Evolutionary conservation across 2,888 invertebrate species (phyloP), one percentile per base, ranked within the genome.

Genomic region (Spicauda simplicius): DNA sequence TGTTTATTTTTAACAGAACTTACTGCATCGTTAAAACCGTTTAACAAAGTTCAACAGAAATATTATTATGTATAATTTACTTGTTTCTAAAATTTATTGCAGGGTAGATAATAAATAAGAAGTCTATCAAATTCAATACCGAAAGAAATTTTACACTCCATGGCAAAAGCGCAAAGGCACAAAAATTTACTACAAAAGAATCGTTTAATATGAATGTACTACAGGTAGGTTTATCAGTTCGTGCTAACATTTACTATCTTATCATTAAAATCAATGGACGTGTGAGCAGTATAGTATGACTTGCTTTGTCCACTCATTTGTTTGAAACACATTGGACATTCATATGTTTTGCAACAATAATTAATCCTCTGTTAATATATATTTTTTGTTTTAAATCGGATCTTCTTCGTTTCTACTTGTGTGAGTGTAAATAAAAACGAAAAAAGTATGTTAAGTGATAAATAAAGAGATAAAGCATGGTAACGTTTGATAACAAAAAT

Each of bases 241-340:
- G 84, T 84, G 78, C 85, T 85, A 85, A 79, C 79, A 69, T 76
- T 77, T 58, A 59, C 37, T 85, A 91, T 91, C 91, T 91, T 86
- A 91, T 91, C 90, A 73, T 67, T 53, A 72, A 72, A 88, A 90
- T 89, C 90, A 86, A 83, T 86, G 83, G 86, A 86, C 73, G 87
- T 85, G 82, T 79, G 78, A 72, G 79, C 74, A 45, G 48, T 33
- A 66, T 48, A 60, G 30, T 59, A 53, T 59, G 60, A 48, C 55
- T 60, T 45, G 71, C 70, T 77, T 78, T 72, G 64, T 77, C 76
- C 76, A 74, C 76, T 75, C 78, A 71, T 81, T 80, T 78, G 75
- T 78, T 73, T 18, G 18, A 7, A 18, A 18, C 18, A 18, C 18
- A 50, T 50, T 50, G 50, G 10, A 18, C 50, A 18, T 16, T n/a